Evolutionary conservation across 2,113 vertebrate genomes (phyloP).

Genomic region (Etheostoma spectabile): DNA sequence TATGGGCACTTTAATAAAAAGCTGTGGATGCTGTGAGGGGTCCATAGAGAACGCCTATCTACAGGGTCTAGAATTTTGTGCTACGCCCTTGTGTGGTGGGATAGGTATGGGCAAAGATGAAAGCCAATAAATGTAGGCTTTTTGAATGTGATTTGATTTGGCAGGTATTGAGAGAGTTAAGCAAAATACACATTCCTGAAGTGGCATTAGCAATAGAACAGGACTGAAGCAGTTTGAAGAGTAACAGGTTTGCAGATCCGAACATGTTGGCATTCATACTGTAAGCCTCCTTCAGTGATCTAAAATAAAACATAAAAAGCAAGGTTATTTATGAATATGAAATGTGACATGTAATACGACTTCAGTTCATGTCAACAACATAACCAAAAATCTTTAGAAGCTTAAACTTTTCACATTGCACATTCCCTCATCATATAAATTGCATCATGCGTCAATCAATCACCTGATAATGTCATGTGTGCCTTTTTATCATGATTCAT

Average conservation of each 20-base stretch:
- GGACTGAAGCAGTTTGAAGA: constrained; percentile 34
- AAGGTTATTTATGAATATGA: background rate
- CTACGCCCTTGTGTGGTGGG: background rate
- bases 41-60: no score
- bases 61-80: no score
- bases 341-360: background rate
- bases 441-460: background rate
- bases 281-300: background rate
- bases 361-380: background rate
- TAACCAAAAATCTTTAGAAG: background rate
- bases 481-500: constrained; percentile 13
- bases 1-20: no score
- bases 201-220: constrained; percentile 38
- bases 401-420: background rate
- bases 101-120: constrained; percentile 38
- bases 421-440: background rate
- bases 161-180: constrained; percentile 49
- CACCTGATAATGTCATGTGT: background rate
- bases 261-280: constrained; percentile 46
- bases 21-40: no score
- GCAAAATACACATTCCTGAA: constrained; percentile 59
- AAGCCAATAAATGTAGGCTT: constrained; percentile 40
- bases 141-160: constrained; percentile 62
- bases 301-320: background rate
- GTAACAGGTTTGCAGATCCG: constrained; percentile 51